Percentiles rank a stretch among this genome's conserved stretches.
phyloP scores from a whole-genome alignment of 2,888 invertebrate genomes.

The Lagria hirta region DNA sequence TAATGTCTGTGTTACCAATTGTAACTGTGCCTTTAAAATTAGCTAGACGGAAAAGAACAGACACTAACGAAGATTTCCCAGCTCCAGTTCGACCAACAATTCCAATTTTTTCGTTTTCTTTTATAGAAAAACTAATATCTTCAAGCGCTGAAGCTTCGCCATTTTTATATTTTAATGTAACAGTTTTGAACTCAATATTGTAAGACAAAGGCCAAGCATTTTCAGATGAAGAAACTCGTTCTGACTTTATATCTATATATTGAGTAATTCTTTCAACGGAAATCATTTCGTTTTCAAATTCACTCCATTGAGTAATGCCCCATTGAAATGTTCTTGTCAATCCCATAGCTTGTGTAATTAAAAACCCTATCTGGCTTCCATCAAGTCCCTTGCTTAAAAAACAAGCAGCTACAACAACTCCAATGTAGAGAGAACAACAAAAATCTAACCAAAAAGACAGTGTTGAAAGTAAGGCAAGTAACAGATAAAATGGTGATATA shows the following conservation, averaged over 20 bases:
- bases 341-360: conserved; percentile 73
- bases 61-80: conserved; percentile 79
- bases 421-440: conserved; percentile 39
- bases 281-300: conserved; percentile 60
- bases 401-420: conserved; percentile 34
- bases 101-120: conserved; percentile 69
- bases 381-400: conserved; percentile 34
- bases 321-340: conserved; percentile 66
- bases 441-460: conserved; percentile 70
- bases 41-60: conserved; percentile 78
- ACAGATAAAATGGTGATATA: conserved; percentile 73
- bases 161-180: conserved; percentile 69
- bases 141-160: conserved; percentile 70
- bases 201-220: too few relatives aligned
- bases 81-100: conserved; percentile 86
- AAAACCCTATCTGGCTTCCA: conserved; percentile 73
- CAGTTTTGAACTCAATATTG: conserved; percentile 62
- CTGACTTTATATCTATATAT: conserved; percentile 44
- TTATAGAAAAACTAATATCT: conserved; percentile 63
- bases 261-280: conserved; percentile 15
- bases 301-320: conserved; percentile 78
- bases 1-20: conserved; percentile 73
- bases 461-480: conserved; percentile 64
- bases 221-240: conserved; percentile 63
- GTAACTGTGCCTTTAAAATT: conserved; percentile 72